phyloP scores from a whole-genome alignment of 2,113 vertebrate species.

The Erythrolamprus reginae region DNA sequence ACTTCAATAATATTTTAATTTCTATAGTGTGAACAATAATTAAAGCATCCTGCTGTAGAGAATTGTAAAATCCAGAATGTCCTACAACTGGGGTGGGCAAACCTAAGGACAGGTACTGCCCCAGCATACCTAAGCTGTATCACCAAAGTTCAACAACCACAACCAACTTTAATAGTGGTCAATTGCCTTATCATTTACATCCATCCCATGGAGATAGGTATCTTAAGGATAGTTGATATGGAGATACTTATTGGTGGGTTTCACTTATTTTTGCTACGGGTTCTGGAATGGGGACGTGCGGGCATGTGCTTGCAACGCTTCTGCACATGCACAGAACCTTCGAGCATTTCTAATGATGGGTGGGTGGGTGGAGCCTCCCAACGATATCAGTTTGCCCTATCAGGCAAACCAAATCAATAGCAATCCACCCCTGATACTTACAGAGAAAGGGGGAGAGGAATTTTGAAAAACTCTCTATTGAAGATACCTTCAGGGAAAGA shows the following conservation, averaged over 20 bases:
- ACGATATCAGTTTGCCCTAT: too few species aligned
- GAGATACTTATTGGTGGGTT: neutral
- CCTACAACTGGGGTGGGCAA: neutral
- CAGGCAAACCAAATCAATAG: too few species aligned
- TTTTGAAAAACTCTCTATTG: neutral
- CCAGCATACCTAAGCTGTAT: neutral
- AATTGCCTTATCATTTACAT: neutral
- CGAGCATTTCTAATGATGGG: too few species aligned
- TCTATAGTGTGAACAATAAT: neutral
- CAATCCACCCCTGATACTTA: too few species aligned
- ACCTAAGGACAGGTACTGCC: neutral
- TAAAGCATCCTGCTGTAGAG: neutral
- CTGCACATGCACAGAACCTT: too few species aligned
- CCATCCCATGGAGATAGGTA: neutral
- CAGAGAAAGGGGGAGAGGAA: neutral
- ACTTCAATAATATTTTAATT: neutral
- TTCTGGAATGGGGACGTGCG: too few species aligned
- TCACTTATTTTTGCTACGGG: too few species aligned
- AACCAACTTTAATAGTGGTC: neutral
- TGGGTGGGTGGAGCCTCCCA: too few species aligned
- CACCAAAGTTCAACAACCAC: neutral
- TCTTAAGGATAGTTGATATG: neutral
- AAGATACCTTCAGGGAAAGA: neutral
- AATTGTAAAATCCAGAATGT: neutral
- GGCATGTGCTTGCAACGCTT: too few species aligned